These are phyloP conservation scores for Sorex maritimensis DNA, from an alignment of 2,797 vertebrate genomes.

Conservation along the genomic window DNA sequence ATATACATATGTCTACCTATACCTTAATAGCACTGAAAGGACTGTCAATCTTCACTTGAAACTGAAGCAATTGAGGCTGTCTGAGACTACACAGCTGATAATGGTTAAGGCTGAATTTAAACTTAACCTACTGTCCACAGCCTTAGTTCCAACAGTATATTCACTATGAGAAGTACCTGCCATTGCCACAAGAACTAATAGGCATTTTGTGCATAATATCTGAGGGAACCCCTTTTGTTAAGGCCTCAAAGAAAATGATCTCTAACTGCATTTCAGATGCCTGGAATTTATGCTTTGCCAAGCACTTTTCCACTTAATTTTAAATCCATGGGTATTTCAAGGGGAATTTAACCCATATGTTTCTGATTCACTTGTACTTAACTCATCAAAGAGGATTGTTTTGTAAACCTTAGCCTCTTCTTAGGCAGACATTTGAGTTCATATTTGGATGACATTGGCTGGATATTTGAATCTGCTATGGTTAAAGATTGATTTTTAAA, in stretches of 20 bases:
- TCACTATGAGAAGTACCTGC: neutral
- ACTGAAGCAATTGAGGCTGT: neutral
- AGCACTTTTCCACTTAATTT: constrained; percentile 84
- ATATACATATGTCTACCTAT: neutral
- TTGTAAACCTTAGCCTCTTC: constrained; percentile 69
- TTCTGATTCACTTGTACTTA: constrained; percentile 82
- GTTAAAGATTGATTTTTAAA: constrained; percentile 68
- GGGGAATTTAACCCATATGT: constrained; percentile 86
- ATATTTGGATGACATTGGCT: constrained; percentile 65
- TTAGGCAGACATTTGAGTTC: constrained; percentile 58
- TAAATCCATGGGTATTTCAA: constrained; percentile 82
- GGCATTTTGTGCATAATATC: constrained; percentile 7
- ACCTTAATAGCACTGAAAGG: neutral
- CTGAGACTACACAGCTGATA: neutral
- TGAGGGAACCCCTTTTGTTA: constrained; percentile 31
- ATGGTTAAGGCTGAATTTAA: neutral
- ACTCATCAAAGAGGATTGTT: constrained; percentile 79
- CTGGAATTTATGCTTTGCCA: constrained; percentile 75
- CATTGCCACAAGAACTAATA: neutral
- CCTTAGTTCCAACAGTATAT: neutral
- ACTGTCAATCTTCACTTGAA: neutral
- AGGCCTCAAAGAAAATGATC: constrained; percentile 70
- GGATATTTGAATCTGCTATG: constrained; percentile 63
- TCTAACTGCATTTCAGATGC: constrained; percentile 72
- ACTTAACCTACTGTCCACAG: neutral